Conservation (phyloP, 2,113 vertebrate genomes). For the Gobio gobio region DNA sequence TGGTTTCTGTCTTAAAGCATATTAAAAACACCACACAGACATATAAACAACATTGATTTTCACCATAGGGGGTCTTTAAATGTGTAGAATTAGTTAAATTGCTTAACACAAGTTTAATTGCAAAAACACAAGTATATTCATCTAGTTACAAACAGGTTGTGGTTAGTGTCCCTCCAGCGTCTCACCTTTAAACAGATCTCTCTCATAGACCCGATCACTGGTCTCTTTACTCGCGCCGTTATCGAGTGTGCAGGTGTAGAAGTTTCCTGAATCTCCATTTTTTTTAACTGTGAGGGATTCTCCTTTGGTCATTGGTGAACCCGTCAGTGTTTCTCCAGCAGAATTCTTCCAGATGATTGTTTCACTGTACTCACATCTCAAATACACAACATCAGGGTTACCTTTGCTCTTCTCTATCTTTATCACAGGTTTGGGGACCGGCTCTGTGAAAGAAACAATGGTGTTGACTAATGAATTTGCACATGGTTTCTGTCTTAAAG, state of each 20-base stretch:
- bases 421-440: not conserved
- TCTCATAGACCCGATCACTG: not conserved
- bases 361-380: not conserved
- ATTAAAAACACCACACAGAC: too few species aligned
- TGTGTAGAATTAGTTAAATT: too few species aligned
- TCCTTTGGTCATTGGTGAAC: not conserved
- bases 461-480: too few species aligned
- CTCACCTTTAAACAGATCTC: not conserved
- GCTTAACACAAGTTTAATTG: too few species aligned
- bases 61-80: too few species aligned
- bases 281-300: not conserved
- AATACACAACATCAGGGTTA: not conserved
- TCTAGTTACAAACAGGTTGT: too few species aligned
- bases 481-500: too few species aligned
- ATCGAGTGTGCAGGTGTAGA: not conserved
- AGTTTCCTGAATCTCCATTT: not conserved
- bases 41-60: too few species aligned
- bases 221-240: not conserved
- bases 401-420: rapidly evolving
- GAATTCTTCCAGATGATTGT: not conserved
- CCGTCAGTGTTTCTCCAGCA: not conserved
- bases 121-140: too few species aligned
- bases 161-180: too few species aligned
- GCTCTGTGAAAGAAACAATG: not conserved
- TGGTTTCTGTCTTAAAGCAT: too few species aligned